Evolutionary conservation across 2,797 vertebrate genomes (phyloP).

Genomic region (Australoheros facetus): DNA sequence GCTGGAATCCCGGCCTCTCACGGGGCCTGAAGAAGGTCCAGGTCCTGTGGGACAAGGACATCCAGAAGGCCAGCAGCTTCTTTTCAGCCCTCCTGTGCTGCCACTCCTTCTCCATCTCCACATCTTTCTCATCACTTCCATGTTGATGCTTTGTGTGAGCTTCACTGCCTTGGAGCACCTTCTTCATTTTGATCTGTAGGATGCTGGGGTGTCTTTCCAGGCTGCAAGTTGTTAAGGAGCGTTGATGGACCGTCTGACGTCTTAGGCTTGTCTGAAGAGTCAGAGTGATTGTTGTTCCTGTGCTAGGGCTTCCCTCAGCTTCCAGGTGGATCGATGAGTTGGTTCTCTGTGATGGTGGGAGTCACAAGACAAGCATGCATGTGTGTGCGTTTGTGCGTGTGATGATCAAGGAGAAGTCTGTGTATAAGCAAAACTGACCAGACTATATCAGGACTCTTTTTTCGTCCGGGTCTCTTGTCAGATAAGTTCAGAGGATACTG

Average conservation of each 20-base stretch:
- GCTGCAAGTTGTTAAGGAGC: neutral
- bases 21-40: slow-evolving; percentile 72
- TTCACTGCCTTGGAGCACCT: slow-evolving; percentile 36
- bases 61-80: slow-evolving; percentile 79
- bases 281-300: neutral
- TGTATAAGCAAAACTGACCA: slow-evolving; percentile 10
- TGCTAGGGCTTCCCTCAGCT: slow-evolving; percentile 30
- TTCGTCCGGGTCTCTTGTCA: slow-evolving; percentile 16
- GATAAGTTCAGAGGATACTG: slow-evolving; percentile 49
- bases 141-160: slow-evolving; percentile 27
- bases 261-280: slow-evolving; percentile 1
- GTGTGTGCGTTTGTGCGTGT: slow-evolving; percentile 1
- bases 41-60: slow-evolving; percentile 72
- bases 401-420: slow-evolving; percentile 22
- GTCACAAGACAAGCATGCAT: slow-evolving; percentile 4
- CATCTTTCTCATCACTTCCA: slow-evolving; percentile 31
- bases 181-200: slow-evolving; percentile 60
- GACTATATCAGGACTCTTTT: slow-evolving; percentile 19
- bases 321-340: slow-evolving; percentile 36
- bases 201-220: neutral
- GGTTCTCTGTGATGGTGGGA: slow-evolving; percentile 4
- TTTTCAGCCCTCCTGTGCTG: slow-evolving; percentile 71
- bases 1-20: slow-evolving; percentile 65
- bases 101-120: slow-evolving; percentile 41
- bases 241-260: neutral